A percentile compares a stretch with the other conserved stretches of the same genome.
These are phyloP conservation scores for Temnopleurus reevesii DNA, from an alignment of 53 echinoderm and acorn worm genomes.

Conservation along the genomic window DNA sequence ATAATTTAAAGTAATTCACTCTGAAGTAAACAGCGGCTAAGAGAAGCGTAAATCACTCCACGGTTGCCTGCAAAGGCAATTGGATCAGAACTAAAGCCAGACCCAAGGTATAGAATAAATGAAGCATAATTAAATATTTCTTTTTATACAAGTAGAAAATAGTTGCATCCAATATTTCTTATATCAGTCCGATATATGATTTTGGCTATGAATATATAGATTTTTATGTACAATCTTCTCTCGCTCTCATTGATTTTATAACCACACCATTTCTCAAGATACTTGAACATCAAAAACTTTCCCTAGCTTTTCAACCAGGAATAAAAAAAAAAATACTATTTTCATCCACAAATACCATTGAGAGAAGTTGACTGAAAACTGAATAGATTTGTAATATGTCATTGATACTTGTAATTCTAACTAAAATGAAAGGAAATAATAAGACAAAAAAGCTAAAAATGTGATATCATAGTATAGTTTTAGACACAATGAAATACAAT, in stretches of 20 bases:
- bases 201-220: slow-evolving; percentile 52
- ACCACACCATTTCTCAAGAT: not conserved
- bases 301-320: not conserved
- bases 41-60: not conserved
- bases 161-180: slow-evolving; percentile 54
- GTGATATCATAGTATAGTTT: too few relatives aligned
- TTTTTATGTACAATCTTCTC: slow-evolving; percentile 43
- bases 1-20: not conserved
- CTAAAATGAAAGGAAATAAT: not conserved
- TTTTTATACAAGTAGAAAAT: slow-evolving; percentile 53
- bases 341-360: not conserved
- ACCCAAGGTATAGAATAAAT: slow-evolving; percentile 35
- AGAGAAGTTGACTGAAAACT: not conserved
- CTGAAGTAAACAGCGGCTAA: not conserved
- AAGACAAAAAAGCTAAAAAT: too few relatives aligned
- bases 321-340: not conserved
- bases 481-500: too few relatives aligned
- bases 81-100: not conserved
- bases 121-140: slow-evolving; percentile 48
- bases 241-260: not conserved
- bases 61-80: not conserved
- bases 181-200: slow-evolving; percentile 15
- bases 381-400: not conserved
- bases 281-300: not conserved
- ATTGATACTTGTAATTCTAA: not conserved